phyloP scores from a whole-genome alignment of 2,113 vertebrate genomes.

The Melospiza georgiana region DNA sequence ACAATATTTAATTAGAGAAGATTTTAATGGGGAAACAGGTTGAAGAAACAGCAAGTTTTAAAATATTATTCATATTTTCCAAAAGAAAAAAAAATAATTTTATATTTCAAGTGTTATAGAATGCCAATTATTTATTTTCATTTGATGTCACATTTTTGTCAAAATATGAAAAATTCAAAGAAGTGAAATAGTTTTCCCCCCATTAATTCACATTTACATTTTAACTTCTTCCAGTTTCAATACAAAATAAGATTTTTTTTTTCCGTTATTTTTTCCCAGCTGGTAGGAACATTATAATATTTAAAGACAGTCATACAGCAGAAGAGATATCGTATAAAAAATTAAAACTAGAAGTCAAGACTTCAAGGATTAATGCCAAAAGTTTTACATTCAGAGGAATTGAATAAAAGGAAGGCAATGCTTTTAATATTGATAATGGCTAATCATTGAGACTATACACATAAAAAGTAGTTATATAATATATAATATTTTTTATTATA shows the following conservation, averaged over 20 bases:
- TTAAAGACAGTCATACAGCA: neutral
- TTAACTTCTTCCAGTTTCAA: neutral
- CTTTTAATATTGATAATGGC: neutral
- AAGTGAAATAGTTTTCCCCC: rapidly evolving
- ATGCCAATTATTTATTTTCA: neutral
- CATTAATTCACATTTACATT: neutral
- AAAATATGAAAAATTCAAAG: neutral
- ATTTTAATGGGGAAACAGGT: neutral
- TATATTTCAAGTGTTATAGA: neutral
- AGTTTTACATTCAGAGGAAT: neutral
- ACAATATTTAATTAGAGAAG: neutral
- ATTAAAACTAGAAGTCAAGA: neutral
- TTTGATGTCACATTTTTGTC: neutral
- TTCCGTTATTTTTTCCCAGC: neutral
- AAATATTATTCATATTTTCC: neutral
- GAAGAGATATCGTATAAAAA: neutral
- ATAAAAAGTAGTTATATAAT: neutral
- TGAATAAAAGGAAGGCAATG: neutral
- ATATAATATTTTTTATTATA: neutral
- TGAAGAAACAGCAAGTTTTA: neutral
- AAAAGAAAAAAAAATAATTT: neutral
- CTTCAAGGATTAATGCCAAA: rapidly evolving
- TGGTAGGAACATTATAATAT: neutral
- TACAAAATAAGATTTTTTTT: neutral
- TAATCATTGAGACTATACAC: neutral